Evolutionary conservation across 2,113 vertebrate genomes (phyloP), one percentile per base, ranked within the genome.

Genomic region (Xiphorhynchus elegans): DNA sequence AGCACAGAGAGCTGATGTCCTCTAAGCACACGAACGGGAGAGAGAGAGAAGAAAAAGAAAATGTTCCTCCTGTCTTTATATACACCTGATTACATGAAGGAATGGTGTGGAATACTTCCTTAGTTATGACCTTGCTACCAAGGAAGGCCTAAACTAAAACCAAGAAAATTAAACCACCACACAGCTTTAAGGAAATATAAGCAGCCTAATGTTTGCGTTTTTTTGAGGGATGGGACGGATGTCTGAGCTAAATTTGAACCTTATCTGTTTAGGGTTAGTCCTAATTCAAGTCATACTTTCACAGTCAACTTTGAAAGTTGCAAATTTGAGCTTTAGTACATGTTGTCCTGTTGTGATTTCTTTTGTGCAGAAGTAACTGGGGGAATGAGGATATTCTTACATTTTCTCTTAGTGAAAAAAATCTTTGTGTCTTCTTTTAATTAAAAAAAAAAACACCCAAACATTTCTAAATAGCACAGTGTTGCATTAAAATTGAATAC

Each of bases 351-450:
- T 63, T 33, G 31, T 2, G 3, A 73, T 35, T 80, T 69, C 17
- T 78, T 64, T 37, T 63, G 62, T n/a, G 47, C 13, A 72, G 14
- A 66, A 21, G 20, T 59, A 47, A 9, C 7, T 17, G 17, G 53
- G 24, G 9, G n/a, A 52, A 46, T 1, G 2, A 24, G 13, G 16
- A 16, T 70, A 52, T 39, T 64, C 9, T 55, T 60, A n/a, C 0
- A 0, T 28, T 77, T 81, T 92, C 33, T 70, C 3, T 16, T 25
- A 24, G 11, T 14, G 18, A 63, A 81, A 53, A 53, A 53, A n/a
- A 19, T 35, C 25, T 50, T 77, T 74, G 26, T 44, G 19, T 29
- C 25, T 67, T 23, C 8, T 87, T 68, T 25, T 39, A 47, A 14
- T 60, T 5, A 13, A 73, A 53, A 70, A 70, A 58, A 60, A 53